Percentiles rank a stretch among this genome's conserved stretches.
Evolutionary conservation across 2,113 vertebrate genomes (phyloP).

Genomic region (Silurus glanis): DNA sequence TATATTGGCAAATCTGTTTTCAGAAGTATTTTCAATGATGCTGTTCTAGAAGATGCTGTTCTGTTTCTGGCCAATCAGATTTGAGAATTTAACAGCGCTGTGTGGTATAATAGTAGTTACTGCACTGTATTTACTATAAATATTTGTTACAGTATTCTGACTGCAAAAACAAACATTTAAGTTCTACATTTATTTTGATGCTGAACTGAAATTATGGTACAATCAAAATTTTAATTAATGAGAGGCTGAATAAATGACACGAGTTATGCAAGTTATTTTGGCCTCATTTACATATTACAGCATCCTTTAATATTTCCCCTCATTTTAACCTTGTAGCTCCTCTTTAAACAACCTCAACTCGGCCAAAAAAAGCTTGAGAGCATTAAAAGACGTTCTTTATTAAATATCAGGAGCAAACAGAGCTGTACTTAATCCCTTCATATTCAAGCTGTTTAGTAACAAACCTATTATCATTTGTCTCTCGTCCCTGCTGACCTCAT

Average conservation of each 20-base stretch:
- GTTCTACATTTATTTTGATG: background rate
- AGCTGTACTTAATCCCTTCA: background rate
- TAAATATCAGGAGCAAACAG: background rate
- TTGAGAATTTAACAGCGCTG: background rate
- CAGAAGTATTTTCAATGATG: background rate
- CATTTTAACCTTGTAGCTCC: background rate
- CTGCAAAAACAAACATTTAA: background rate
- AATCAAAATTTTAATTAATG: background rate
- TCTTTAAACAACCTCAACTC: background rate
- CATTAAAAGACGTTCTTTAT: background rate
- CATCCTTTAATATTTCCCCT: background rate
- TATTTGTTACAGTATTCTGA: background rate
- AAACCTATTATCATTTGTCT: conserved; percentile 2
- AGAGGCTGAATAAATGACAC: background rate
- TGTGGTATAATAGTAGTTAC: background rate
- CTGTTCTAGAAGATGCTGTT: background rate
- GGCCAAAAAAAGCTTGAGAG: background rate
- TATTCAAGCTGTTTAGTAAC: background rate
- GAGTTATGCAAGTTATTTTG: background rate
- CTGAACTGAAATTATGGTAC: background rate
- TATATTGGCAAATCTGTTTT: too few species aligned
- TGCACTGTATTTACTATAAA: background rate
- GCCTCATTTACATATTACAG: conserved; percentile 17
- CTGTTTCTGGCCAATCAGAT: background rate
- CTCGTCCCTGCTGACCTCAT: conserved; percentile 36